Conservation (phyloP, 2,888 invertebrate genomes). For the Clunio marinus region DNA sequence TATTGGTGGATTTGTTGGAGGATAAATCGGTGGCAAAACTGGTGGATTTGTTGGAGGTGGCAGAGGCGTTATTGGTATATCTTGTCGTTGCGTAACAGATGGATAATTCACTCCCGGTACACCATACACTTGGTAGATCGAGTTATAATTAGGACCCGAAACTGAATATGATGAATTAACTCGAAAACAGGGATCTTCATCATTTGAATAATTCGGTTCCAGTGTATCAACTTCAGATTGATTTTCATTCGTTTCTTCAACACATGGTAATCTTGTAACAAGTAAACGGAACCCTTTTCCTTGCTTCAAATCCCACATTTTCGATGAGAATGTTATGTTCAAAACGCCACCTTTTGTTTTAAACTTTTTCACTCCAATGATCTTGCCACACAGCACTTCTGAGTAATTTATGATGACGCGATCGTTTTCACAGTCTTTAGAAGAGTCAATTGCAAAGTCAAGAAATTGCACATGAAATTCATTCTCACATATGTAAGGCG, state of each 20-base stretch:
- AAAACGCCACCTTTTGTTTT: slow-evolving; percentile 52
- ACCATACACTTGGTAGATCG: slow-evolving; percentile 9
- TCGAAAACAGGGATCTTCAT: slow-evolving; percentile 3
- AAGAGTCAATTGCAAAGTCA: slow-evolving; percentile 54
- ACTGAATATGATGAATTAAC: slow-evolving; percentile 32
- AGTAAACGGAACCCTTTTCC: slow-evolving; percentile 54
- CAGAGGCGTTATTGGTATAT: slow-evolving; percentile 7
- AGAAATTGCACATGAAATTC: slow-evolving; percentile 56
- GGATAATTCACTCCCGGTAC: slow-evolving; percentile 1
- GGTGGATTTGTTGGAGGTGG: slow-evolving; percentile 19
- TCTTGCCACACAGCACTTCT: slow-evolving; percentile 54
- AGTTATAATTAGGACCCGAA: neutral
- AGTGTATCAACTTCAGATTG: slow-evolving; percentile 35
- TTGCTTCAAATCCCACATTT: slow-evolving; percentile 44
- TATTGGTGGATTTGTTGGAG: neutral
- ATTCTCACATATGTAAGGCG: slow-evolving; percentile 53
- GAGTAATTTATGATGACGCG: slow-evolving; percentile 53
- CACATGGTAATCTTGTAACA: slow-evolving; percentile 53
- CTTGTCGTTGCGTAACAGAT: slow-evolving; percentile 11
- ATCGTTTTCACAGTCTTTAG: slow-evolving; percentile 54
- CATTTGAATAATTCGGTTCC: neutral
- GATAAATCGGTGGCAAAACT: neutral
- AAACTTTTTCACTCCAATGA: slow-evolving; percentile 53
- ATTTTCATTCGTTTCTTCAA: slow-evolving; percentile 28
- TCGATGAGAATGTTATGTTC: slow-evolving; percentile 52